phyloP scores from a whole-genome alignment of 2,113 vertebrate genomes.

The Eulemur macaco region DNA sequence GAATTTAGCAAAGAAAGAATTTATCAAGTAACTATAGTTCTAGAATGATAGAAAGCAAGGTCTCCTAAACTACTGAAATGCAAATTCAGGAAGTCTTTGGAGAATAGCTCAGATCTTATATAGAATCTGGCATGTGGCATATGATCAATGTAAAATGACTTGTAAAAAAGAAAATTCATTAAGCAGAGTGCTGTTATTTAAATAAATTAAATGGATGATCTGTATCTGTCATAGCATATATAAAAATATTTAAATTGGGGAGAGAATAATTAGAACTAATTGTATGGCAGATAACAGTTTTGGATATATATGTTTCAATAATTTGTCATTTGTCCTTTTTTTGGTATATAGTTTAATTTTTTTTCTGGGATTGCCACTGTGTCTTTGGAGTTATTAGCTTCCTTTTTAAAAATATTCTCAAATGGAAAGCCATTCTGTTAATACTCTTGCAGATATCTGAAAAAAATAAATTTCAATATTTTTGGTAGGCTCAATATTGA shows the following conservation, averaged over 20 bases:
- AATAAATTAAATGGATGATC: not conserved
- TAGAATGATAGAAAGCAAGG: not conserved
- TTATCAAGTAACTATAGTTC: not conserved
- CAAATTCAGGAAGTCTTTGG: not conserved
- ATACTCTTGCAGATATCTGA: not conserved
- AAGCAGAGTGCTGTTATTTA: constrained; percentile 44
- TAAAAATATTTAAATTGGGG: not conserved
- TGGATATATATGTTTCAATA: not conserved
- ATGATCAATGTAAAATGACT: constrained; percentile 22
- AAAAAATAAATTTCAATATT: not conserved
- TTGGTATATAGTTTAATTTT: not conserved
- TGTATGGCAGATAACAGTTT: not conserved
- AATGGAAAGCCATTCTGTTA: not conserved
- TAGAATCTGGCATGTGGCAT: not conserved
- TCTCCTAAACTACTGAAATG: not conserved
- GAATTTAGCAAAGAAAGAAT: constrained; percentile 41
- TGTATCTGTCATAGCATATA: not conserved
- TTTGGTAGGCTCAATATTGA: not conserved
- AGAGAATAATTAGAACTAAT: not conserved
- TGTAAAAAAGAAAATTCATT: constrained; percentile 42
- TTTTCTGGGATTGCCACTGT: not conserved
- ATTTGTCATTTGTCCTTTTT: not conserved
- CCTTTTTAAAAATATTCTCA: not conserved
- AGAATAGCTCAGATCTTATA: not conserved
- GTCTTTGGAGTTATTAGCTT: constrained; percentile 1